Evolutionary conservation across 2,797 vertebrate species (phyloP).

Genomic region (Anguilla marmorata): DNA sequence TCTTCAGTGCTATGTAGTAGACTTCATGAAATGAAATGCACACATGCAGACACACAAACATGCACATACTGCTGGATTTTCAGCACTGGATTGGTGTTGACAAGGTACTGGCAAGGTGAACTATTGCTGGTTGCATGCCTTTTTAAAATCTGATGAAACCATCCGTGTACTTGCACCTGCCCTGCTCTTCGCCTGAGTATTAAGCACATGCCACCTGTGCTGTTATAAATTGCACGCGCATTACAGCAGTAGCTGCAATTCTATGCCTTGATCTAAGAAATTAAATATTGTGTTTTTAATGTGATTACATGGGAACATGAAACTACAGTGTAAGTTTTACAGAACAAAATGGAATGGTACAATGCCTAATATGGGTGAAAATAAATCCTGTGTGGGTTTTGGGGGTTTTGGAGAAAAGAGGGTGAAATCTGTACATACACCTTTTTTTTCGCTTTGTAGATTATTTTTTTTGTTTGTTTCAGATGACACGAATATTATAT

Average conservation of each 20-base stretch:
- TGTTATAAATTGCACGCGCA: slow-evolving; percentile 53
- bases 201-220: slow-evolving; percentile 60
- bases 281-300: slow-evolving; percentile 64
- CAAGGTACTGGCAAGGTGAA: slow-evolving; percentile 65
- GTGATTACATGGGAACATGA: slow-evolving; percentile 69
- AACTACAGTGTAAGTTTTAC: slow-evolving; percentile 69
- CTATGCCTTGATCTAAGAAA: slow-evolving; percentile 70
- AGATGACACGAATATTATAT: slow-evolving; percentile 65
- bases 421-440: slow-evolving; percentile 84
- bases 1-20: slow-evolving; percentile 56
- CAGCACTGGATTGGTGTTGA: slow-evolving; percentile 58
- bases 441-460: slow-evolving; percentile 86
- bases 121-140: slow-evolving; percentile 75
- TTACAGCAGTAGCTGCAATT: slow-evolving; percentile 60
- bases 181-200: slow-evolving; percentile 57
- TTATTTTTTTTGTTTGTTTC: slow-evolving; percentile 49
- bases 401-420: slow-evolving; percentile 57
- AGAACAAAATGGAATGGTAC: slow-evolving; percentile 44
- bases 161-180: slow-evolving; percentile 63
- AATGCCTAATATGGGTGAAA: slow-evolving; percentile 49
- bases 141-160: slow-evolving; percentile 72
- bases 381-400: slow-evolving; percentile 60
- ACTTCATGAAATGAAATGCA: slow-evolving; percentile 57
- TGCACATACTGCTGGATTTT: slow-evolving; percentile 63
- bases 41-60: slow-evolving; percentile 21